Evolutionary conservation across 2,113 vertebrate genomes (phyloP).

Genomic region (Zapornia atra): DNA sequence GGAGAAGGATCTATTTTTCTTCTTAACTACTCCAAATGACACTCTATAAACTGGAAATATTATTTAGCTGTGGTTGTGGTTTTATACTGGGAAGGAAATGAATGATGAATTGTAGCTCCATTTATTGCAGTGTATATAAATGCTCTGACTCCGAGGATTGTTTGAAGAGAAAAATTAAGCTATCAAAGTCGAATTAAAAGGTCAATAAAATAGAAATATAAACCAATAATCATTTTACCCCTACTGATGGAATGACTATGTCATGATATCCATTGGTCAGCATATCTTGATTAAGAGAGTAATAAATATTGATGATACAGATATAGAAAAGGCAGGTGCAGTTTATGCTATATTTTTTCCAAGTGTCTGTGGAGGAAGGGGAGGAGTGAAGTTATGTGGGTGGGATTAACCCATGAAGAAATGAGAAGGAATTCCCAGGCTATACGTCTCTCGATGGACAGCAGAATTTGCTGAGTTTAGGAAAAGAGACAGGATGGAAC

Average conservation of each 20-base stretch:
- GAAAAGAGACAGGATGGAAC: neutral
- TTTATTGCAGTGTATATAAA: slow-evolving; percentile 17
- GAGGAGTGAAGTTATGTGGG: neutral
- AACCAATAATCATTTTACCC: slow-evolving; percentile 15
- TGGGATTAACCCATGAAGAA: neutral
- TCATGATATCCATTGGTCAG: neutral
- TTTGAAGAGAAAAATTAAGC: slow-evolving; percentile 47
- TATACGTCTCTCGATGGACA: neutral
- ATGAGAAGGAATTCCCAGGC: neutral
- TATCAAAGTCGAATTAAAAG: slow-evolving; percentile 58
- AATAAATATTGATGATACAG: slow-evolving; percentile 15
- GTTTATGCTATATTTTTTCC: neutral
- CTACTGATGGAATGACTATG: neutral
- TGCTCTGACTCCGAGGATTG: neutral
- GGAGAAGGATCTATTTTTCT: slow-evolving; percentile 43
- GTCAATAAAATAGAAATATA: slow-evolving; percentile 49
- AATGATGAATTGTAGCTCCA: slow-evolving; percentile 2
- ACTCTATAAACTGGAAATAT: slow-evolving; percentile 53
- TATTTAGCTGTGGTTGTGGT: slow-evolving; percentile 47
- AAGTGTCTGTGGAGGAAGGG: neutral
- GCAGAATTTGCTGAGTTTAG: neutral
- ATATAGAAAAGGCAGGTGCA: neutral
- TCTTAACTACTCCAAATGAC: slow-evolving; percentile 27
- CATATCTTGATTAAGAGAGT: neutral
- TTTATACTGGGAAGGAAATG: slow-evolving; percentile 32